Evolutionary conservation across 2,888 invertebrate species (phyloP).

Genomic region (Tenthredo distinguenda): DNA sequence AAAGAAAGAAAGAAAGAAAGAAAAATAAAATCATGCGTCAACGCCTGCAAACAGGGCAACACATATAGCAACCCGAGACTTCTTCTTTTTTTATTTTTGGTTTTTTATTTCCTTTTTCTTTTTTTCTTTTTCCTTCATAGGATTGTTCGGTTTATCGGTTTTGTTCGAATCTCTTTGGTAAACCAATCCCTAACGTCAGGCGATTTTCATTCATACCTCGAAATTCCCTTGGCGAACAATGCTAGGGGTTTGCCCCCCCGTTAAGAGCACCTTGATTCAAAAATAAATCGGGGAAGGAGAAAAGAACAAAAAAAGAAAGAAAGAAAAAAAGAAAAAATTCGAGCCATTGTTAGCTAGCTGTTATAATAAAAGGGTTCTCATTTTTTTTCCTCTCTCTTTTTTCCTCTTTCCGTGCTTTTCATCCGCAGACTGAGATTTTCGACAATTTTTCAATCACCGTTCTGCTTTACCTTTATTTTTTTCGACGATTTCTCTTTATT

Average conservation of each 20-base stretch:
- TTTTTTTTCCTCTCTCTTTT: not conserved
- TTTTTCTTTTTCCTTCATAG: not conserved
- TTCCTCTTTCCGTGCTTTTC: not conserved
- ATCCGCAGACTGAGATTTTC: not conserved
- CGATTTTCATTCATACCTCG: conserved; percentile 25
- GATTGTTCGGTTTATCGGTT: conserved; percentile 22
- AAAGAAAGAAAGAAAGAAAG: conserved; percentile 35
- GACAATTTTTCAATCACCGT: not conserved
- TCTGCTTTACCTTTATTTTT: not conserved
- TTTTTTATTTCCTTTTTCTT: too few relatives aligned
- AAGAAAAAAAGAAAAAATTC: not conserved
- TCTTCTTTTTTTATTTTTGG: not conserved
- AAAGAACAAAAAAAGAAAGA: not conserved
- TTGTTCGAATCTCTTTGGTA: conserved; percentile 25
- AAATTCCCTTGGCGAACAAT: conserved; percentile 15
- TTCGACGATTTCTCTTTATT: not conserved
- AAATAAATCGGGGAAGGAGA: conserved; percentile 4
- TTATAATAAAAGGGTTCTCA: not conserved
- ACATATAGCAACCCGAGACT: not conserved
- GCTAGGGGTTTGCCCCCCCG: not conserved
- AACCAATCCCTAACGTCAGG: conserved; percentile 2
- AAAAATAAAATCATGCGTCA: not conserved
- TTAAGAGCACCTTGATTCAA: conserved; percentile 7
- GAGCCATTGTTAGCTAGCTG: conserved; percentile 12
- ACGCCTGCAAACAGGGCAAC: not conserved